Conservation (phyloP, 1,140 invertebrate species). For the Neodiprion virginianus region DNA sequence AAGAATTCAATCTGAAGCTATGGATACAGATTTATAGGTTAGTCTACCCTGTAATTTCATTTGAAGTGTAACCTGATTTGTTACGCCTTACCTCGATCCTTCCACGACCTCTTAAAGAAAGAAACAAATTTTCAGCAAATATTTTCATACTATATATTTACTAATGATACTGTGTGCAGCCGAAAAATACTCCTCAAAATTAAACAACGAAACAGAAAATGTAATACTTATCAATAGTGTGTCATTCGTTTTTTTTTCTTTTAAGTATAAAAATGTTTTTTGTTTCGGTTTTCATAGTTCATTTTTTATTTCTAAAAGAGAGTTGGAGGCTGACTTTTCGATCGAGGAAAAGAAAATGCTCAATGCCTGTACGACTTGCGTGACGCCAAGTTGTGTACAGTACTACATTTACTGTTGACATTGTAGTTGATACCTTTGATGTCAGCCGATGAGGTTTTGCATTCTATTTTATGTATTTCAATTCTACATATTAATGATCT, state of each 20-base stretch:
- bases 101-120: not conserved
- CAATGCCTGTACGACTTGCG: not conserved
- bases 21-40: not conserved
- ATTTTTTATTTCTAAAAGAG: too few species aligned
- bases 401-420: not conserved
- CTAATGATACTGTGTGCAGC: not conserved
- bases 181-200: not conserved
- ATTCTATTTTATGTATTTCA: not conserved
- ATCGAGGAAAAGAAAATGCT: not conserved
- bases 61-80: not conserved
- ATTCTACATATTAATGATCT: not conserved
- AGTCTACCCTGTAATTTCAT: not conserved
- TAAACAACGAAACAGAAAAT: not conserved
- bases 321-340: not conserved
- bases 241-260: too few species aligned
- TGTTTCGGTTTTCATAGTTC: too few species aligned
- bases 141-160: not conserved
- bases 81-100: not conserved
- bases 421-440: not conserved
- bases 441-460: not conserved
- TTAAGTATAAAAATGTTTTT: too few species aligned
- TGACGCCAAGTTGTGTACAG: not conserved
- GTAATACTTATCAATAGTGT: too few species aligned
- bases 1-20: not conserved
- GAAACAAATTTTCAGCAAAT: not conserved